A percentile compares a stretch with the other conserved stretches of the same genome.
Evolutionary conservation across 2,797 vertebrate species (phyloP).

Genomic region (Chiloscyllium punctatum): DNA sequence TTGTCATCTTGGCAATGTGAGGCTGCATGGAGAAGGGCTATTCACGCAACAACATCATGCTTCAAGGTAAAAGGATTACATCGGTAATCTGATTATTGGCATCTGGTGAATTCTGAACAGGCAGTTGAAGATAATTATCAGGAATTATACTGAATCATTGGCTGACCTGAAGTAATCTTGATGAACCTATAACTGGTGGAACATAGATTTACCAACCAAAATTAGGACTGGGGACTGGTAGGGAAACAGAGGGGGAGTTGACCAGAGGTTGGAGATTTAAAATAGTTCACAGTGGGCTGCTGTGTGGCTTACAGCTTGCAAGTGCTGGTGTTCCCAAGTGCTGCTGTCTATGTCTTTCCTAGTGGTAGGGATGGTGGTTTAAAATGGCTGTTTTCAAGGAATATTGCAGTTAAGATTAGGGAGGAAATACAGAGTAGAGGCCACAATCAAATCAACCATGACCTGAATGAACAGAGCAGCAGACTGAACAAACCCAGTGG

Average conservation of each 20-base stretch:
- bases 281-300: neutral
- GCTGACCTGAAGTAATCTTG: neutral
- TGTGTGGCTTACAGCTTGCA: too few species aligned
- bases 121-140: neutral
- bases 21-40: constrained; percentile 12
- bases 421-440: too few species aligned
- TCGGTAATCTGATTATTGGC: neutral
- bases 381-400: too few species aligned
- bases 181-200: neutral
- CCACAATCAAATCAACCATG: too few species aligned
- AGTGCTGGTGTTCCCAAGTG: too few species aligned
- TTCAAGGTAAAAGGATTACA: constrained; percentile 39
- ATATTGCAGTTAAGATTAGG: too few species aligned
- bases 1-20: neutral
- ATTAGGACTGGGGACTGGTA: neutral
- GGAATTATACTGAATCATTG: neutral
- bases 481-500: too few species aligned
- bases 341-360: too few species aligned
- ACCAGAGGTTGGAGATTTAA: neutral
- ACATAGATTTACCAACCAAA: neutral
- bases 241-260: neutral
- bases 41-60: constrained; percentile 40
- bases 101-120: too few species aligned
- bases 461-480: too few species aligned
- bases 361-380: too few species aligned